Conservation (phyloP, 2,888 invertebrate species). For the Chrysotoxum bicinctum region DNA sequence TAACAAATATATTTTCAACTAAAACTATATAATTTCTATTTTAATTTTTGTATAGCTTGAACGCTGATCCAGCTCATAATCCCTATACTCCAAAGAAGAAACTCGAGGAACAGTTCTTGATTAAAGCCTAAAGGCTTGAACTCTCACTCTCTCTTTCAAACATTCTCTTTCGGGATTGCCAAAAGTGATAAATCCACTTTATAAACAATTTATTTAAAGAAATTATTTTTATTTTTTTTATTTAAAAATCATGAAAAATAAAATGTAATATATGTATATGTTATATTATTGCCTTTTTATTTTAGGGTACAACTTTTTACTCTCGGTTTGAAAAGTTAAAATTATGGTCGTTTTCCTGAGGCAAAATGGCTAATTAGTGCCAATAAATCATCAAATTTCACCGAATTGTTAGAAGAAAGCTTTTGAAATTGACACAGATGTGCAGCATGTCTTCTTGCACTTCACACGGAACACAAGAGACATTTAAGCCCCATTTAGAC, state of each 20-base stretch:
- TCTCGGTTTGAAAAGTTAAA: too few relatives aligned
- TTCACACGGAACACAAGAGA: too few relatives aligned
- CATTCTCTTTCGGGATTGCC: background rate
- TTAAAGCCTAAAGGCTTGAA: constrained; percentile 75
- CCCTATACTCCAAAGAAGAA: constrained; percentile 90
- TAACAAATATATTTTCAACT: too few relatives aligned
- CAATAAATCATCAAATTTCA: too few relatives aligned
- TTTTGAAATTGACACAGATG: too few relatives aligned
- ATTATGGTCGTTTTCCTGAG: too few relatives aligned
- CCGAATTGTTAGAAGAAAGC: too few relatives aligned
- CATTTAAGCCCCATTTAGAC: too few relatives aligned
- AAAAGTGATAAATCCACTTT: background rate
- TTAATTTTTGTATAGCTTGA: constrained; percentile 84
- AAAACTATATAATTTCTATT: background rate
- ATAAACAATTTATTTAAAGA: background rate
- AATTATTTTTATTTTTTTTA: background rate
- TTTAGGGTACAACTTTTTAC: too few relatives aligned
- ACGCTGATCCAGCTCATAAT: constrained; percentile 90
- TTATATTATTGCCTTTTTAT: too few relatives aligned
- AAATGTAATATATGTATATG: background rate
- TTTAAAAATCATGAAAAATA: background rate
- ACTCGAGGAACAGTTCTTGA: constrained; percentile 81
- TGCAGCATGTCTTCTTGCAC: too few relatives aligned
- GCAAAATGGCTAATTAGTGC: too few relatives aligned
- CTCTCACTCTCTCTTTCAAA: background rate